These are phyloP conservation scores for Brenthis hecate DNA, from an alignment of 2,888 invertebrate genomes.

Conservation along the genomic window DNA sequence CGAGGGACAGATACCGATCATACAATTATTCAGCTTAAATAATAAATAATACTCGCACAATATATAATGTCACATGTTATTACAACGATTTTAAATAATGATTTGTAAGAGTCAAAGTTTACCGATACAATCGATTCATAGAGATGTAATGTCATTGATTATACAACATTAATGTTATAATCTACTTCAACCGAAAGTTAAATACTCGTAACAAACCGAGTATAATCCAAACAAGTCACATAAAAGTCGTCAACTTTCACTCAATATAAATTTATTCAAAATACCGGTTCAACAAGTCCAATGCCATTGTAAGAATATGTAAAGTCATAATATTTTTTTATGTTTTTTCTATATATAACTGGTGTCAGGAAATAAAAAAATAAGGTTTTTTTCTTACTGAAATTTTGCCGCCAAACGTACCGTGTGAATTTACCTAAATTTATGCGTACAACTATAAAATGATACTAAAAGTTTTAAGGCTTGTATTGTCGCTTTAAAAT, in stretches of 20 bases:
- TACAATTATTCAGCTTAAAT: neutral
- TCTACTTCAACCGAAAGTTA: constrained; percentile 63
- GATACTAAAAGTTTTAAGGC: too few species aligned
- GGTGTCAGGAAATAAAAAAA: neutral
- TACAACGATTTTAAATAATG: constrained; percentile 1
- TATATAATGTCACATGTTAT: neutral
- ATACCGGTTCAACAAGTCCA: constrained; percentile 61
- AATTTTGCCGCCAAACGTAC: neutral
- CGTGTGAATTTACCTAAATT: neutral
- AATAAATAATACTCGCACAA: neutral
- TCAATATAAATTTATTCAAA: constrained; percentile 54
- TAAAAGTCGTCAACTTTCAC: constrained; percentile 72
- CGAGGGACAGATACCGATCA: neutral
- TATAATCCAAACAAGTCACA: constrained; percentile 62
- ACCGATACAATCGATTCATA: neutral
- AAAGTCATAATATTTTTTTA: constrained; percentile 35
- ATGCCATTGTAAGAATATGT: constrained; percentile 47
- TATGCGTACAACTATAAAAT: too few species aligned
- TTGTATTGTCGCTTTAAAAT: neutral
- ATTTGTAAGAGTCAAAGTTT: neutral
- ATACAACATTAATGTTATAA: constrained; percentile 53
- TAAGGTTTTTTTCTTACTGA: neutral
- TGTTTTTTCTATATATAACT: neutral
- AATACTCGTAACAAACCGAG: constrained; percentile 63
- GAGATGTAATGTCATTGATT: constrained; percentile 30